phyloP scores from a whole-genome alignment of 2,113 vertebrate genomes.

The Apus apus region DNA sequence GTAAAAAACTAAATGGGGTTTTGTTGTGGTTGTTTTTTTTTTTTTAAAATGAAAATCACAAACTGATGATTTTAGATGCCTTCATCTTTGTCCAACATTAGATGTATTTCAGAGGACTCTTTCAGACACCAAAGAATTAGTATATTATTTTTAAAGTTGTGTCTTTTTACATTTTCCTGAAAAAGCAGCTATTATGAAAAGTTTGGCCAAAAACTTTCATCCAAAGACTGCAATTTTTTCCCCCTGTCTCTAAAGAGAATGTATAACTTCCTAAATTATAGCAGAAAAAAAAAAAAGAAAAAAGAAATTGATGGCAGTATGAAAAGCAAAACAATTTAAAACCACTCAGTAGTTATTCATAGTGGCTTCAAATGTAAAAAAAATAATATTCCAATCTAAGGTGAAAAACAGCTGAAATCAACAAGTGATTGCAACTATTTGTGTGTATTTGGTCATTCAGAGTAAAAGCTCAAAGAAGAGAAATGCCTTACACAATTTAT shows the following conservation, averaged over 20 bases:
- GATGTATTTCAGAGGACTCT: neutral
- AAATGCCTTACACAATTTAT: constrained; percentile 2
- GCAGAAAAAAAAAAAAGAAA: neutral
- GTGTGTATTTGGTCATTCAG: neutral
- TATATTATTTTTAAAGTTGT: neutral
- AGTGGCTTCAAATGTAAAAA: neutral
- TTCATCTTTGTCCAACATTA: neutral
- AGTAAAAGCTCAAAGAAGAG: neutral
- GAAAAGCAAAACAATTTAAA: constrained; percentile 6
- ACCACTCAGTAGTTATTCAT: neutral
- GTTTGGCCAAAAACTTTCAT: neutral
- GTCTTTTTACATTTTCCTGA: neutral
- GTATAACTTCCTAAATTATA: neutral
- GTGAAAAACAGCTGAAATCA: constrained; percentile 30
- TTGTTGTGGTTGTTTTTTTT: neutral
- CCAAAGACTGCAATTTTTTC: neutral
- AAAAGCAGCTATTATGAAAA: neutral
- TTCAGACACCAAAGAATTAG: neutral
- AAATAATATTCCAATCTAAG: neutral
- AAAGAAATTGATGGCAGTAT: neutral
- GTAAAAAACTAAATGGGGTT: neutral
- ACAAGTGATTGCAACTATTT: constrained; percentile 37
- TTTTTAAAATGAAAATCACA: neutral
- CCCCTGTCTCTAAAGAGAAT: neutral
- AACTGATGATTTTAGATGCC: neutral